A percentile compares a stretch with the other conserved stretches of the same genome.
Conservation (phyloP, 2,888 invertebrate species). For the Horisme vitalbata region DNA sequence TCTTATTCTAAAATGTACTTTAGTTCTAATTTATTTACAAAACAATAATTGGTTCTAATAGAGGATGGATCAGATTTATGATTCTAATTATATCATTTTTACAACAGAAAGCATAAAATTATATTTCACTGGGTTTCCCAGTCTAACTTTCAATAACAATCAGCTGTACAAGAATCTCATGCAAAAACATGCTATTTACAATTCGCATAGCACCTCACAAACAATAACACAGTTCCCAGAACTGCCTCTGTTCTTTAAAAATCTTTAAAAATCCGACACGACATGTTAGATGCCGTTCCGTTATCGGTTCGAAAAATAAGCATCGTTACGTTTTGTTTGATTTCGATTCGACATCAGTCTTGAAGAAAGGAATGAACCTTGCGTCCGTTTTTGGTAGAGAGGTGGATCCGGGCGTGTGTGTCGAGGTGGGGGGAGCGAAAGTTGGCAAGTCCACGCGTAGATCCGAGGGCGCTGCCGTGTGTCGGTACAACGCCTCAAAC, state of each 20-base stretch:
- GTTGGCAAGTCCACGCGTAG: slow-evolving; percentile 84
- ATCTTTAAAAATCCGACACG: too few relatives aligned
- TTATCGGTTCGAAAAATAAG: too few relatives aligned
- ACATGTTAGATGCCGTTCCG: too few relatives aligned
- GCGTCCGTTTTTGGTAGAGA: slow-evolving; percentile 41
- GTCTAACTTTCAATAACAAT: slow-evolving; percentile 8
- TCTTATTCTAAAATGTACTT: slow-evolving; percentile 59
- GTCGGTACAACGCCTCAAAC: slow-evolving; percentile 75
- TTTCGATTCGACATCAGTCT: slow-evolving; percentile 38
- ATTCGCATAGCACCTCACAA: slow-evolving; percentile 14
- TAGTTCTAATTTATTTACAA: slow-evolving; percentile 66
- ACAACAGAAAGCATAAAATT: slow-evolving; percentile 34
- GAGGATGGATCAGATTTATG: too few relatives aligned
- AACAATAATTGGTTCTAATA: slow-evolving; percentile 42
- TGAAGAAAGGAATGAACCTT: slow-evolving; percentile 59
- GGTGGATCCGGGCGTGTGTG: slow-evolving; percentile 41
- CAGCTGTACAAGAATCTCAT: slow-evolving; percentile 29
- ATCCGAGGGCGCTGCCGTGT: slow-evolving; percentile 61
- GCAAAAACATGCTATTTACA: slow-evolving; percentile 30
- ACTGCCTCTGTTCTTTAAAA: too few relatives aligned
- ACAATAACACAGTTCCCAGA: too few relatives aligned
- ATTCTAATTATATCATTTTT: too few relatives aligned
- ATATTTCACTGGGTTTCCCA: slow-evolving; percentile 17
- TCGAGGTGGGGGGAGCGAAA: slow-evolving; percentile 72
- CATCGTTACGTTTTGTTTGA: slow-evolving; percentile 37